A percentile compares a stretch with the other conserved stretches of the same genome.
These are phyloP conservation scores for Cinara cedri DNA, from an alignment of 2,888 invertebrate genomes.

Conservation along the genomic window DNA sequence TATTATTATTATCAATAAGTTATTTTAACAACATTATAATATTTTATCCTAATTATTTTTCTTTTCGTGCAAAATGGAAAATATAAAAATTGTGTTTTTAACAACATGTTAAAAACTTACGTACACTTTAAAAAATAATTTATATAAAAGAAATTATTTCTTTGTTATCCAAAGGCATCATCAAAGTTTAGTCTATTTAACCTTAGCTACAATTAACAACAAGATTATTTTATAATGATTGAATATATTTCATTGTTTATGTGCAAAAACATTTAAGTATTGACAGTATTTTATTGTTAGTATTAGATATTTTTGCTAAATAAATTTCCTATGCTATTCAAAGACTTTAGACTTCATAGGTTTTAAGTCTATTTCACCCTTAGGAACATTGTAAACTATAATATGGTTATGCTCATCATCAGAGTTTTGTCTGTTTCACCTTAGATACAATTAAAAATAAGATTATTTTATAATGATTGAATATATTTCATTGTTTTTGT, in stretches of 20 bases:
- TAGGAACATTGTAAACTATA: neutral
- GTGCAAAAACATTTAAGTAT: slow-evolving; percentile 15
- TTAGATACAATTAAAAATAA: slow-evolving; percentile 8
- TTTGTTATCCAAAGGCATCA: no score
- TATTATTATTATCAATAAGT: no score
- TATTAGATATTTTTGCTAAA: slow-evolving; percentile 10
- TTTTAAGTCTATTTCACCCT: slow-evolving; percentile 2
- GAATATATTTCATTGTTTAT: neutral
- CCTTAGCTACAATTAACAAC: slow-evolving; percentile 3
- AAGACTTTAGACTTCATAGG: neutral
- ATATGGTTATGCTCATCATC: no score
- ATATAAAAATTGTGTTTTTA: no score
- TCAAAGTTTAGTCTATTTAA: slow-evolving; percentile 12
- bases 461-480: no score
- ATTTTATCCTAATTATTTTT: no score
- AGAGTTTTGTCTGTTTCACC: slow-evolving; percentile 6
- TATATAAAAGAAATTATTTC: no score
- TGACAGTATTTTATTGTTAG: slow-evolving; percentile 6
- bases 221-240: no score
- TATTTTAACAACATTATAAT: no score
- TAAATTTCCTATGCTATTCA: neutral
- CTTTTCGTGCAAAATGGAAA: no score
- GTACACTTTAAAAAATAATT: no score
- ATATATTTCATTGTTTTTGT: neutral
- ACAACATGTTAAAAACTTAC: no score